Conservation (phyloP, 2,113 vertebrate genomes). For the Amphiprion ocellaris region DNA sequence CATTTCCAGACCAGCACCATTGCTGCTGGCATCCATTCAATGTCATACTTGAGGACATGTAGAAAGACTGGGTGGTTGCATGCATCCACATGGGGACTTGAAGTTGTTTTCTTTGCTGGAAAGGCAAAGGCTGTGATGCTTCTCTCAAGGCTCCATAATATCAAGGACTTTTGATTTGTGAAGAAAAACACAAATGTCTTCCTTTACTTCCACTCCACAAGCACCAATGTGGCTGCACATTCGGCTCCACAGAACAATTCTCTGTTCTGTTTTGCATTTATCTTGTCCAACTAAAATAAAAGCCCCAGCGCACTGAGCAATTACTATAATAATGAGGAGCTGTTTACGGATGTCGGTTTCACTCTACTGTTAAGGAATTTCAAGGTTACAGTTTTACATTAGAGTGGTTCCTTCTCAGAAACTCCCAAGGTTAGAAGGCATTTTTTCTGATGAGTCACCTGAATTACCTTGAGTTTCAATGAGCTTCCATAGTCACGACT, state of each 20-base stretch:
- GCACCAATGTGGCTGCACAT: conserved; percentile 17
- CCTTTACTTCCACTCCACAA: conserved; percentile 7
- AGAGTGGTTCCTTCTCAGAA: conserved; percentile 1
- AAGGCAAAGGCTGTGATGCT: neutral
- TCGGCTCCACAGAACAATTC: conserved; percentile 24
- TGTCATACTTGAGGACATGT: conserved; percentile 29
- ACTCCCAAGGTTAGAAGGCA: conserved; percentile 43
- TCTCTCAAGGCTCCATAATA: conserved; percentile 1
- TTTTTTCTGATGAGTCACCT: conserved; percentile 26
- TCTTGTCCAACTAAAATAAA: conserved; percentile 52
- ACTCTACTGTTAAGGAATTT: conserved; percentile 45
- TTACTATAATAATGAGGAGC: conserved; percentile 56
- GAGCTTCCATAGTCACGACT: conserved; percentile 15
- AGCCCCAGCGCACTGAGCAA: conserved; percentile 48
- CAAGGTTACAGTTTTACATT: conserved; percentile 50
- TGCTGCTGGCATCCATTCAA: conserved; percentile 26
- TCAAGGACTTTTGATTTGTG: conserved; percentile 1
- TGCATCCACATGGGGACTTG: neutral
- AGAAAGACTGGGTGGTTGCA: neutral
- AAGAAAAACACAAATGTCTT: conserved; percentile 23
- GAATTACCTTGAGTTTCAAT: conserved; percentile 46
- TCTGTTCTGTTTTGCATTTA: conserved; percentile 46
- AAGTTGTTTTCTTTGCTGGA: neutral
- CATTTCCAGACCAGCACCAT: neutral
- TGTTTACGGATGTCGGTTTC: conserved; percentile 58